Percentiles rank a stretch among this genome's conserved stretches.
phyloP scores from a whole-genome alignment of 1,140 invertebrate genomes.

The Grapholita molesta region DNA sequence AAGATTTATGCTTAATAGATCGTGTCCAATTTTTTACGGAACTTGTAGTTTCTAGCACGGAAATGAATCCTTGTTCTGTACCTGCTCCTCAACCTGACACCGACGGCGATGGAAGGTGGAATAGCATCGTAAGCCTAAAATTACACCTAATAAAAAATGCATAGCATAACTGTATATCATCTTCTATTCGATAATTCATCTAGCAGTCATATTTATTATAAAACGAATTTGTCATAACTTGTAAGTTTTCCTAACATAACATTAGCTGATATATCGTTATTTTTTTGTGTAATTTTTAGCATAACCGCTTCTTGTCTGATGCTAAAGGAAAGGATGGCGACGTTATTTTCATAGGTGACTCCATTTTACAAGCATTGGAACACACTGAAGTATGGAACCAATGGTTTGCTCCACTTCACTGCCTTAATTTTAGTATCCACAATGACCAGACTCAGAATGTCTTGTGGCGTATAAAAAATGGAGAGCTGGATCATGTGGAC shows the following conservation, averaged over 20 bases:
- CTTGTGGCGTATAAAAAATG: conserved; percentile 92
- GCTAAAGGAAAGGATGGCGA: conserved; percentile 92
- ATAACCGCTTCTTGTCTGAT: conserved; percentile 89
- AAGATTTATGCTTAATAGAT: background rate
- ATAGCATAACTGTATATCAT: background rate
- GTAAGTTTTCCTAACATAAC: background rate
- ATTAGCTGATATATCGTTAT: conserved; percentile 16
- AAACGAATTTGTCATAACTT: background rate
- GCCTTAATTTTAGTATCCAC: conserved; percentile 94
- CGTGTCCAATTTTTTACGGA: conserved; percentile 10
- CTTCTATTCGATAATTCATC: background rate
- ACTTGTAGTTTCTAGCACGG: conserved; percentile 12
- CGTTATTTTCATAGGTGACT: conserved; percentile 94
- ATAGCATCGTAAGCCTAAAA: conserved; percentile 79
- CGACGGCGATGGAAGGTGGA: conserved; percentile 83
- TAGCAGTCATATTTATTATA: too few relatives aligned
- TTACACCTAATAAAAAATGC: background rate
- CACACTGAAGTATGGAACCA: conserved; percentile 91
- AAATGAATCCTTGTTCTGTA: conserved; percentile 80
- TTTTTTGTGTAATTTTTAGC: conserved; percentile 80
- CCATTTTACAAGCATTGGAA: conserved; percentile 87
- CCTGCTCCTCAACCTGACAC: conserved; percentile 81
- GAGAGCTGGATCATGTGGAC: conserved; percentile 91
- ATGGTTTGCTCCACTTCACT: conserved; percentile 92
- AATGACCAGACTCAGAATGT: conserved; percentile 93